Percentiles rank a stretch among this genome's conserved stretches.
These are phyloP conservation scores for Eurystomus glaucurus DNA, from an alignment of 2,797 vertebrate genomes.

Conservation along the genomic window DNA sequence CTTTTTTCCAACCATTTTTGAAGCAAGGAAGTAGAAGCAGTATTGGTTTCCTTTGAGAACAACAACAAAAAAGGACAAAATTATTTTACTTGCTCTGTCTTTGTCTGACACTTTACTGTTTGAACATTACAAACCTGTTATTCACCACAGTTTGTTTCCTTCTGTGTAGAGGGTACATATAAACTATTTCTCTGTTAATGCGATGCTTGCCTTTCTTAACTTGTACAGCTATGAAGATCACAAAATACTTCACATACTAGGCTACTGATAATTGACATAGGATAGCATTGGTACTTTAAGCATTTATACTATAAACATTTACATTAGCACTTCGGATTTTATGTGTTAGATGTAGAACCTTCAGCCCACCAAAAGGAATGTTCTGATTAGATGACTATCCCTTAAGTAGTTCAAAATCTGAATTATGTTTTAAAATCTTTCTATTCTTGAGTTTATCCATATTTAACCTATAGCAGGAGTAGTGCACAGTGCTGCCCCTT, in stretches of 20 bases:
- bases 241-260: not conserved
- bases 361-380: too few species aligned
- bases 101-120: not conserved
- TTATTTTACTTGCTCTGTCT: not conserved
- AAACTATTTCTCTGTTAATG: not conserved
- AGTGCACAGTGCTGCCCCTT: not conserved
- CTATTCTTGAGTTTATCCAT: not conserved
- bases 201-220: not conserved
- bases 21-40: rapidly evolving
- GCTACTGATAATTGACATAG: not conserved
- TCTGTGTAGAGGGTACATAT: not conserved
- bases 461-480: not conserved
- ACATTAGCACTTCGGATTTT: not conserved
- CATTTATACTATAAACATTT: not conserved
- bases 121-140: not conserved
- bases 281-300: not conserved
- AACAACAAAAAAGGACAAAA: not conserved
- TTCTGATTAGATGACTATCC: not conserved
- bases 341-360: not conserved
- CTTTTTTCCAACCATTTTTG: not conserved
- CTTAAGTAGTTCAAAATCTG: not conserved
- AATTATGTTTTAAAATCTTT: not conserved
- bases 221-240: not conserved
- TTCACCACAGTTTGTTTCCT: not conserved
- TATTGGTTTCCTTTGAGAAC: not conserved